Percentiles rank a stretch among this genome's conserved stretches.
Evolutionary conservation across 2,888 invertebrate genomes (phyloP).

Genomic region (Aplocera efformata): DNA sequence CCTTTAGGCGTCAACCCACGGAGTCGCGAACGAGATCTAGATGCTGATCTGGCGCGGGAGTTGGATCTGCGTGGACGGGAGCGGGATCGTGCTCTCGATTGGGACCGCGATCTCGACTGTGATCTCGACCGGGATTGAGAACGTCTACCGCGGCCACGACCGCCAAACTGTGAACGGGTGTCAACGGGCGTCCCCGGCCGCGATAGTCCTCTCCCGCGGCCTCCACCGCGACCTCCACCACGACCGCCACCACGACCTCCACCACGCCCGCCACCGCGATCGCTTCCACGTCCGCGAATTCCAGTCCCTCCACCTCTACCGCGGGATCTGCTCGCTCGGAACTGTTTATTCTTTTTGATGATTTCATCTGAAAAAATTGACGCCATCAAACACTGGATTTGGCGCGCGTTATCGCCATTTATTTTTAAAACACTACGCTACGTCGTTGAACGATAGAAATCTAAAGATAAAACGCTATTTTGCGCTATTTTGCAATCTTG

Average conservation of each 20-base stretch:
- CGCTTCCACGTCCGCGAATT: slow-evolving; percentile 16
- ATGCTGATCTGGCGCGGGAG: slow-evolving; percentile 53
- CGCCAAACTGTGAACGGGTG: slow-evolving; percentile 45
- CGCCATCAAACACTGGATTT: background rate
- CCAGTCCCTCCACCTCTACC: slow-evolving; percentile 45
- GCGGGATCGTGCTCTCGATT: slow-evolving; percentile 31
- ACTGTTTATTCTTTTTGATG: slow-evolving; percentile 57
- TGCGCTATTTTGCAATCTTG: background rate
- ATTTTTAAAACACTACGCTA: slow-evolving; percentile 18
- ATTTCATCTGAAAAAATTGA: slow-evolving; percentile 72
- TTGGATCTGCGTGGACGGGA: slow-evolving; percentile 45
- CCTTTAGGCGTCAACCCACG: slow-evolving; percentile 65
- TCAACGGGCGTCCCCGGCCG: slow-evolving; percentile 39
- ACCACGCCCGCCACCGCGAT: slow-evolving; percentile 25
- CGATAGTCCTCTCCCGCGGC: slow-evolving; percentile 42
- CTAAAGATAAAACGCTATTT: background rate
- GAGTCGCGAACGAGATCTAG: slow-evolving; percentile 59
- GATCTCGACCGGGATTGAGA: slow-evolving; percentile 49
- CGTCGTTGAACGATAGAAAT: slow-evolving; percentile 15
- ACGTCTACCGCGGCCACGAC: slow-evolving; percentile 40
- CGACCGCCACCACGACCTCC: slow-evolving; percentile 31
- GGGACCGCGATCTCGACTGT: slow-evolving; percentile 37
- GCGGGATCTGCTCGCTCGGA: slow-evolving; percentile 57
- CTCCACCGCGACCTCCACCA: slow-evolving; percentile 36
- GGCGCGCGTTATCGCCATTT: slow-evolving; percentile 2